phyloP scores from a whole-genome alignment of 1,140 invertebrate genomes.

The Ceratina japonica region DNA sequence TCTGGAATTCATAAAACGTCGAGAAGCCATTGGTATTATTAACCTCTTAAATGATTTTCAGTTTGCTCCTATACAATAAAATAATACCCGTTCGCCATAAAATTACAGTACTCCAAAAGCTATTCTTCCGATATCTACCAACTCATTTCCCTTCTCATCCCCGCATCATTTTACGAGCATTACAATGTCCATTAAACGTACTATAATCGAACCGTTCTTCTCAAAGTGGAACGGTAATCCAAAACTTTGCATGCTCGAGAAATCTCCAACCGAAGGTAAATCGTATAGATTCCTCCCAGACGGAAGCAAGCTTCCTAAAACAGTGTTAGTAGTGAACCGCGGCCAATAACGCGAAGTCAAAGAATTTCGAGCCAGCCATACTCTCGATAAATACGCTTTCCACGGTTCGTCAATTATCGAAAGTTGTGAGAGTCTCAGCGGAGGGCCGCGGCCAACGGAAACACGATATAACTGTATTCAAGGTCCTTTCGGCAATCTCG shows the following conservation, averaged over 20 bases:
- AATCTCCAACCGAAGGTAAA: too few species aligned
- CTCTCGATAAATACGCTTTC: conserved; percentile 33
- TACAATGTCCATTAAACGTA: not conserved
- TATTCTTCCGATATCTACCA: not conserved
- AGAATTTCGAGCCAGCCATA: conserved; percentile 42
- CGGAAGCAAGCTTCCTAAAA: not conserved
- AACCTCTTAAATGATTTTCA: not conserved
- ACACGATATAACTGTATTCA: conserved; percentile 65
- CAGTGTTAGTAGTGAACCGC: not conserved
- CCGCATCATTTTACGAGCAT: not conserved
- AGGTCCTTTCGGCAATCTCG: conserved; percentile 65
- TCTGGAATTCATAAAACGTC: not conserved
- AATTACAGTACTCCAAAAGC: not conserved
- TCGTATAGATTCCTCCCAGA: too few species aligned
- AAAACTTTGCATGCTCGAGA: not conserved
- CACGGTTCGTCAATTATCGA: conserved; percentile 59
- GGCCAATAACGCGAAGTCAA: conserved; percentile 27
- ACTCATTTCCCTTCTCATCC: not conserved
- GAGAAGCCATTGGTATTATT: not conserved
- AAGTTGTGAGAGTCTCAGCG: conserved; percentile 44
- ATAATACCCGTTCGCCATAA: not conserved
- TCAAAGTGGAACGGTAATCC: not conserved
- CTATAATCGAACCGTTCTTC: not conserved
- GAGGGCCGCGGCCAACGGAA: conserved; percentile 38
- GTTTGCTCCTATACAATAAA: not conserved